Evolutionary conservation across 1,140 invertebrate genomes (phyloP).

Genomic region (Argopecten irradians): DNA sequence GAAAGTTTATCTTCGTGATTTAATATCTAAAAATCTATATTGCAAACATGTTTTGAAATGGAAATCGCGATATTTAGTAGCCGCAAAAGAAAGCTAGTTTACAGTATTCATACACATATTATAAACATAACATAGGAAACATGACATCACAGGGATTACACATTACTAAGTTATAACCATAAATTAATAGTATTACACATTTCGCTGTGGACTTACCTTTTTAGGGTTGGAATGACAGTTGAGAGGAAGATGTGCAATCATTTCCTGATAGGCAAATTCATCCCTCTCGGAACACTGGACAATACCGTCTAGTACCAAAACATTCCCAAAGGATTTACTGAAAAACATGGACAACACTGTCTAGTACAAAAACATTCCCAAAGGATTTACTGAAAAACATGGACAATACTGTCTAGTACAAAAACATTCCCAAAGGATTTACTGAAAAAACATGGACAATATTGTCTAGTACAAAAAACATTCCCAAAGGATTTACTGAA

Average conservation of each 20-base stretch:
- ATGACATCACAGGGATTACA: too few relatives aligned
- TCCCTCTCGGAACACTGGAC: constrained; percentile 98
- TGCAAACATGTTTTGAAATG: too few relatives aligned
- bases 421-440: constrained; percentile 91
- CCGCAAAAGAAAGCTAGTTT: too few relatives aligned
- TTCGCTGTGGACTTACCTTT: too few relatives aligned
- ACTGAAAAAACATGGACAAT: constrained; percentile 77
- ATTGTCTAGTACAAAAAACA: constrained; percentile 93
- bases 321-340: constrained; percentile 91
- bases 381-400: constrained; percentile 84
- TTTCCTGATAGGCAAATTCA: constrained; percentile 99
- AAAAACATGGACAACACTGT: constrained; percentile 80
- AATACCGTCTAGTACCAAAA: constrained; percentile 94
- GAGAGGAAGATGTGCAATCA: constrained; percentile 96
- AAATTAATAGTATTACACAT: too few relatives aligned
- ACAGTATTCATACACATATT: too few relatives aligned
- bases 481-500: constrained; percentile 89
- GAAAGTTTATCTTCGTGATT: too few relatives aligned
- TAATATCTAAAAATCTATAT: too few relatives aligned
- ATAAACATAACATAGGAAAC: too few relatives aligned
- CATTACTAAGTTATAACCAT: too few relatives aligned
- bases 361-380: constrained; percentile 92
- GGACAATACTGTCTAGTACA: constrained; percentile 87
- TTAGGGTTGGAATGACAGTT: constrained; percentile 93
- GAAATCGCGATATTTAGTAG: too few relatives aligned